Evolutionary conservation across 2,888 invertebrate genomes (phyloP).

Genomic region (Parapristionchus giblindavisi): DNA sequence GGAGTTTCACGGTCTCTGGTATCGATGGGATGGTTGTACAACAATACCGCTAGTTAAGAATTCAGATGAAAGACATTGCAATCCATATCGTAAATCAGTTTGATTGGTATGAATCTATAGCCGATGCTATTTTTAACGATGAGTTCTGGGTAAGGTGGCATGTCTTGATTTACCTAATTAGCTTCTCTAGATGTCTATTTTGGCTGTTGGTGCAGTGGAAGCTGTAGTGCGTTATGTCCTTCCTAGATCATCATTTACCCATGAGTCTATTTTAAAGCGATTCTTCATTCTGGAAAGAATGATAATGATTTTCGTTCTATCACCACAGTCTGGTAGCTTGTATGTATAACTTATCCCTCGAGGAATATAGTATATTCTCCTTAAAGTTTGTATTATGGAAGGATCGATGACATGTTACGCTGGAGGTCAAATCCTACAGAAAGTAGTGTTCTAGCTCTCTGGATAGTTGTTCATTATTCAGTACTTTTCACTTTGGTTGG

Average conservation of each 20-base stretch:
- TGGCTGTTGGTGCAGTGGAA: not conserved
- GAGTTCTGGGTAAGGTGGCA: conserved; percentile 8
- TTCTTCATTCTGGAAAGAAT: not conserved
- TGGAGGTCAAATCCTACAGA: not conserved
- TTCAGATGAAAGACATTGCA: not conserved
- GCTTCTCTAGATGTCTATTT: not conserved
- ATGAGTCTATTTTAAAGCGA: not conserved
- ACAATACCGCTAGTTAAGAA: not conserved
- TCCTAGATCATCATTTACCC: not conserved
- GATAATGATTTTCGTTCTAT: not conserved
- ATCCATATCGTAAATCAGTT: not conserved
- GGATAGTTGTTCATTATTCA: not conserved
- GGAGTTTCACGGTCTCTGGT: not conserved
- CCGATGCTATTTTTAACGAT: not conserved
- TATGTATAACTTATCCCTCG: too few species aligned
- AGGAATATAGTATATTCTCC: not conserved
- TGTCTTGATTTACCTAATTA: not conserved
- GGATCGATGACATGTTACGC: not conserved
- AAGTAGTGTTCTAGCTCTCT: conserved; percentile 12
- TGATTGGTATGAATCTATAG: conserved; percentile 1
- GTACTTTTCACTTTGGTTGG: not conserved
- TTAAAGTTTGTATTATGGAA: not conserved
- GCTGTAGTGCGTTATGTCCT: not conserved
- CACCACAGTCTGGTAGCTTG: not conserved
- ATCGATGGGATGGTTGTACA: not conserved